Evolutionary conservation across 1,140 invertebrate genomes (phyloP).

Genomic region (Hermetia illucens): DNA sequence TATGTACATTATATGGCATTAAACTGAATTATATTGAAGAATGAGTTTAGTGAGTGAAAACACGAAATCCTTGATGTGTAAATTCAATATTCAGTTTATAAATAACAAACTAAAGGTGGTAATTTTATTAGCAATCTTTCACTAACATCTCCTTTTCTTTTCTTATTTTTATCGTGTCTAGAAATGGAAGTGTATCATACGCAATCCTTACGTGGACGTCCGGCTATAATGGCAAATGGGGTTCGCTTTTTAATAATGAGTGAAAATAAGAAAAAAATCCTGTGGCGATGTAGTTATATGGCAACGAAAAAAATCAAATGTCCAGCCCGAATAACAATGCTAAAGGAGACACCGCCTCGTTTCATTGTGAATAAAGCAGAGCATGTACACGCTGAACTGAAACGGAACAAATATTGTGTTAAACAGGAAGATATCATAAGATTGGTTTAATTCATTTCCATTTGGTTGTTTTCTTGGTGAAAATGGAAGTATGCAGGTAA

Average conservation of each 20-base stretch:
- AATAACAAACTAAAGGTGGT: no score
- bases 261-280: slow-evolving; percentile 28
- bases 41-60: slow-evolving; percentile 1
- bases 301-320: slow-evolving; percentile 29
- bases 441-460: no score
- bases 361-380: slow-evolving; percentile 28
- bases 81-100: background rate
- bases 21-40: no score
- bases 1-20: no score
- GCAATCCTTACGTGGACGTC: slow-evolving; percentile 25
- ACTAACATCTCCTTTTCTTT: slow-evolving; percentile 3
- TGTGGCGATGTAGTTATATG: slow-evolving; percentile 31
- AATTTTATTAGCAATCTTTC: no score
- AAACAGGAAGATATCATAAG: slow-evolving; percentile 5
- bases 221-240: slow-evolving; percentile 28
- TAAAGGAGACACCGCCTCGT: slow-evolving; percentile 25
- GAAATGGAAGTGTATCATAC: slow-evolving; percentile 27
- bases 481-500: no score
- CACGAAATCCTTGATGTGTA: slow-evolving; percentile 9
- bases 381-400: slow-evolving; percentile 25
- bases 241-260: slow-evolving; percentile 29
- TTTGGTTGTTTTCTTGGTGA: no score
- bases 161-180: slow-evolving; percentile 15
- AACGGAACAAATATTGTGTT: slow-evolving; percentile 26
- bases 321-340: slow-evolving; percentile 28